Evolutionary conservation across 2,888 invertebrate species (phyloP), one percentile per base, ranked within the genome.

Genomic region (Acrobasis suavella): DNA sequence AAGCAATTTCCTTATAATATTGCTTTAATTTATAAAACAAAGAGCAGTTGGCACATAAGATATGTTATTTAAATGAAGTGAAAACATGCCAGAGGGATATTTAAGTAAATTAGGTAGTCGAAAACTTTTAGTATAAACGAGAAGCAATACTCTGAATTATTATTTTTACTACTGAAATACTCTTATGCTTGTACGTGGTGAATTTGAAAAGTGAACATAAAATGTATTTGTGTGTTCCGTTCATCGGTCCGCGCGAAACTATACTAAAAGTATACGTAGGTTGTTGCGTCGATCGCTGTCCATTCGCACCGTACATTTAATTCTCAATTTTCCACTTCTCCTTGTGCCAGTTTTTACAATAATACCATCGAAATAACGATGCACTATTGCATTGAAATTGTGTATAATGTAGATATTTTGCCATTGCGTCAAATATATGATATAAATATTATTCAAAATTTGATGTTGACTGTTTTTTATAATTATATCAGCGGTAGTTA

Each of bases 381-480:
- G 78, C 81, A 81, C 70, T 69, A 64, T 75, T 69, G 77, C 82
- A 80, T 82, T 80, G 73, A 78, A 77, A 80, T 78, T 86, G 85
- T 88, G 87, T 87, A 87, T 87, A 83, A 81, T 91, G 91, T 91
- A 92, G 88, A 91, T 91, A 90, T 90, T 89, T 91, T 86, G 87
- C 89, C 85, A 87, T 87, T 88, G 88, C 76, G 84, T 88, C 85
- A 89, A 89, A 89, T 85, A 87, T 88, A 89, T 87, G 84, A 85
- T 82, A 86, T 85, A 85, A 82, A 86, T 83, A 89, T 85, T 89
- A 92, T 92, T 90, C 89, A 81, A 89, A 92, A 90, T 93, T 56
- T 87, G 92, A 91, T 93, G 93, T 93, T 93, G 92, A 93, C 91
- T 92, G 92, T 93, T 93, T 90, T 61, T 92, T 89, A 91, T 91